Conservation (phyloP, 2,888 invertebrate species). For the Hedya salicella region DNA sequence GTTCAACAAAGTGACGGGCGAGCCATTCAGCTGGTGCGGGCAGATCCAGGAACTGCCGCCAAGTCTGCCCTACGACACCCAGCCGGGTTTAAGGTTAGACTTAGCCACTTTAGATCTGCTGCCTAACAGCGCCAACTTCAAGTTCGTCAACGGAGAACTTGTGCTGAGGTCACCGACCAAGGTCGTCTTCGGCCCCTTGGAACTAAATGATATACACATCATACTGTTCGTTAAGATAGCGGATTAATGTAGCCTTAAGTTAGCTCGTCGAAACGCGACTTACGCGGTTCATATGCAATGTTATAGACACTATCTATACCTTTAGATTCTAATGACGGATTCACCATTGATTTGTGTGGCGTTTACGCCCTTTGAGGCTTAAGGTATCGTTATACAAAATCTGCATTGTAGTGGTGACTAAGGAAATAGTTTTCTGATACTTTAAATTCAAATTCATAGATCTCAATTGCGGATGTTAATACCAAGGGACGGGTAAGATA, state of each 20-base stretch:
- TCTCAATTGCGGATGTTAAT: too few species aligned
- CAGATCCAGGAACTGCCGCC: slow-evolving; percentile 56
- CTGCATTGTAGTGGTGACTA: too few species aligned
- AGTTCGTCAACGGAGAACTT: slow-evolving; percentile 59
- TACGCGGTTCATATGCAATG: too few species aligned
- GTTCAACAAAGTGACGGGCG: slow-evolving; percentile 69
- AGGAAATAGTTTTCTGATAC: too few species aligned
- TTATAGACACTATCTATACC: too few species aligned
- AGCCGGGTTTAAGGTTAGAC: slow-evolving; percentile 57
- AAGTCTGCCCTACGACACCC: slow-evolving; percentile 55
- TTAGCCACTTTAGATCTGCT: slow-evolving; percentile 62
- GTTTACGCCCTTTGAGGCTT: too few species aligned
- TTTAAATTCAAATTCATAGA: too few species aligned
- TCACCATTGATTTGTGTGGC: too few species aligned
- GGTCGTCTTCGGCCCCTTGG: slow-evolving; percentile 61
- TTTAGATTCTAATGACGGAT: too few species aligned
- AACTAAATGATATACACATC: slow-evolving; percentile 62
- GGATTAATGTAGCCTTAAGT: slow-evolving; percentile 34
- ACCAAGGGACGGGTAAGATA: too few species aligned
- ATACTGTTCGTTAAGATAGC: slow-evolving; percentile 60
- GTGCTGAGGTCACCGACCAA: slow-evolving; percentile 57
- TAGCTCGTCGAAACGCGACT: too few species aligned
- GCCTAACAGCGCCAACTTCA: slow-evolving; percentile 67
- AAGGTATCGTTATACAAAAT: too few species aligned
- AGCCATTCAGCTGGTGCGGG: slow-evolving; percentile 66